A percentile compares a stretch with the other conserved stretches of the same genome.
Evolutionary conservation across 2,113 vertebrate genomes (phyloP).

Genomic region (Pomatostomus ruficeps): DNA sequence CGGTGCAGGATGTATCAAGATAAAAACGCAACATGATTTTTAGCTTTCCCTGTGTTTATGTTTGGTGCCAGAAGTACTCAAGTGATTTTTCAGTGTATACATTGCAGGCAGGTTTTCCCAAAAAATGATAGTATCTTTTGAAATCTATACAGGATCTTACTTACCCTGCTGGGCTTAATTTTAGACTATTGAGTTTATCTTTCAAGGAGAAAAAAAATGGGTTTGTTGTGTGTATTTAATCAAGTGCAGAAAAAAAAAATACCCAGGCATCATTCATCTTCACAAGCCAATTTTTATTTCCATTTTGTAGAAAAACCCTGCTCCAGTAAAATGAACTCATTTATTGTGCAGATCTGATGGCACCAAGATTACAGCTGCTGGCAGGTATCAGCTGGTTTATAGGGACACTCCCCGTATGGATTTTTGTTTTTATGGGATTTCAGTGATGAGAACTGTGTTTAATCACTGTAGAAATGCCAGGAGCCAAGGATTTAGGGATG

Average conservation of each 20-base stretch:
- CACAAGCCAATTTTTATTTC: not conserved
- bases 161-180: slow-evolving; percentile 36
- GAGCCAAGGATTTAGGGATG: not conserved
- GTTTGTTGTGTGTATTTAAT: slow-evolving; percentile 37
- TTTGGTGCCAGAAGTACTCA: slow-evolving; percentile 36
- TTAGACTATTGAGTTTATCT: not conserved
- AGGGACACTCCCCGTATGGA: not conserved
- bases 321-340: not conserved
- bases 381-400: not conserved
- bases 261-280: slow-evolving; percentile 5
- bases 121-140: not conserved
- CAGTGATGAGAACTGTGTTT: not conserved
- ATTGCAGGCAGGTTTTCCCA: not conserved
- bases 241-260: slow-evolving; percentile 19
- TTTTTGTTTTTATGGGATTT: not conserved
- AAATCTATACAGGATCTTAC: not conserved
- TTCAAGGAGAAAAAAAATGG: not conserved
- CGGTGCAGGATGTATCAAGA: not conserved
- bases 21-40: slow-evolving; percentile 31
- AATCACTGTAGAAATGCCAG: not conserved
- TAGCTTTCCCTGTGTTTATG: slow-evolving; percentile 25
- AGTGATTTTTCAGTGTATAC: slow-evolving; percentile 1
- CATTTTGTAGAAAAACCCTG: not conserved
- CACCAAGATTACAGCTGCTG: not conserved
- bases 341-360: slow-evolving; percentile 9